Evolutionary conservation across 2,113 vertebrate species (phyloP).

Genomic region (Macrotus californicus): DNA sequence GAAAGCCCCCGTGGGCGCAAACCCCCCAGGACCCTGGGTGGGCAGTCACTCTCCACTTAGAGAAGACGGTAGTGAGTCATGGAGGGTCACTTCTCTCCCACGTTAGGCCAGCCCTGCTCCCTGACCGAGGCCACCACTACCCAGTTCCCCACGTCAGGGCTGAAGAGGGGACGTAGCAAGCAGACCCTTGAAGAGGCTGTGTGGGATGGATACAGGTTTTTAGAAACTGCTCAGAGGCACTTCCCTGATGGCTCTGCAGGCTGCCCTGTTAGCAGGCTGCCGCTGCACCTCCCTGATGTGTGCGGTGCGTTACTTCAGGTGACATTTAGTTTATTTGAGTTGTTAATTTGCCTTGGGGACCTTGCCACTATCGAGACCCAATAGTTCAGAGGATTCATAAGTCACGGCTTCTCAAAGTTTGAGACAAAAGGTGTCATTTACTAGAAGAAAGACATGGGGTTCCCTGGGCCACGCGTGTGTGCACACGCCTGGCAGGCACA

Average conservation of each 20-base stretch:
- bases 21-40: background rate
- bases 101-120: background rate
- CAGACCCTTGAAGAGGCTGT: background rate
- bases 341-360: background rate
- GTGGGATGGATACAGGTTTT: background rate
- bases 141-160: background rate
- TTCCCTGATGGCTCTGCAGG: background rate
- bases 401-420: background rate
- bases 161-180: accelerated
- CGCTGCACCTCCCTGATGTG: accelerated
- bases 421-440: background rate
- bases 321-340: accelerated
- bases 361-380: background rate
- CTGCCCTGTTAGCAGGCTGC: accelerated
- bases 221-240: background rate
- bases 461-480: background rate
- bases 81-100: background rate
- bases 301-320: accelerated
- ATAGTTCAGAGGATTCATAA: accelerated
- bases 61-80: background rate
- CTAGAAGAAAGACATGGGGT: background rate
- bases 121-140: background rate
- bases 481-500: background rate
- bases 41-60: background rate
- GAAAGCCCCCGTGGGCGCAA: background rate